These are phyloP conservation scores for Drosophila saltans DNA, from an alignment of 1,140 invertebrate species.

Conservation along the genomic window DNA sequence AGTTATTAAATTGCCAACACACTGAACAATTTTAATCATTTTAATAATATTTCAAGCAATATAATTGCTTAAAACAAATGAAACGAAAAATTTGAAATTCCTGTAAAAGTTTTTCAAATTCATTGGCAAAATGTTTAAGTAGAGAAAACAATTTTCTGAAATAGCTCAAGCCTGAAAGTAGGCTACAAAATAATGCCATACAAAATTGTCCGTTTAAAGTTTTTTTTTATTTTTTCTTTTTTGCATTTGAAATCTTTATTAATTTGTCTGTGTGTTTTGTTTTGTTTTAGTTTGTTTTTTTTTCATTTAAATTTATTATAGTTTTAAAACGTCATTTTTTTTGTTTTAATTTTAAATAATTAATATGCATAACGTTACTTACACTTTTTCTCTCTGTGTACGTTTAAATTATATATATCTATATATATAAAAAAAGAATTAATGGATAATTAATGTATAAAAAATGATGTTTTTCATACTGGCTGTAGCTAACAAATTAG, in stretches of 20 bases:
- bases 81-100: background rate
- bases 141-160: no score
- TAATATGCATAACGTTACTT: slow-evolving; percentile 77
- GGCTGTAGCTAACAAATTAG: slow-evolving; percentile 31
- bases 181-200: background rate
- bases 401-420: slow-evolving; percentile 64
- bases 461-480: slow-evolving; percentile 33
- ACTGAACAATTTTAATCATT: slow-evolving; percentile 10
- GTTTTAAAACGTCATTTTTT: slow-evolving; percentile 55
- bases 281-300: background rate
- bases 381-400: slow-evolving; percentile 52
- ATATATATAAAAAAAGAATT: slow-evolving; percentile 52
- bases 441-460: slow-evolving; percentile 67
- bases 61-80: background rate
- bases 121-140: no score
- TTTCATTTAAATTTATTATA: slow-evolving; percentile 53
- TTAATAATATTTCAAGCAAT: background rate
- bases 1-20: slow-evolving; percentile 35
- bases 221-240: slow-evolving; percentile 43
- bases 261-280: slow-evolving; percentile 47
- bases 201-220: background rate
- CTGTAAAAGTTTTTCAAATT: background rate
- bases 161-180: background rate
- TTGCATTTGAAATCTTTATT: slow-evolving; percentile 79
- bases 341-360: slow-evolving; percentile 45